phyloP scores from a whole-genome alignment of 2,797 vertebrate species.

The Myoxocephalus aenaeus region DNA sequence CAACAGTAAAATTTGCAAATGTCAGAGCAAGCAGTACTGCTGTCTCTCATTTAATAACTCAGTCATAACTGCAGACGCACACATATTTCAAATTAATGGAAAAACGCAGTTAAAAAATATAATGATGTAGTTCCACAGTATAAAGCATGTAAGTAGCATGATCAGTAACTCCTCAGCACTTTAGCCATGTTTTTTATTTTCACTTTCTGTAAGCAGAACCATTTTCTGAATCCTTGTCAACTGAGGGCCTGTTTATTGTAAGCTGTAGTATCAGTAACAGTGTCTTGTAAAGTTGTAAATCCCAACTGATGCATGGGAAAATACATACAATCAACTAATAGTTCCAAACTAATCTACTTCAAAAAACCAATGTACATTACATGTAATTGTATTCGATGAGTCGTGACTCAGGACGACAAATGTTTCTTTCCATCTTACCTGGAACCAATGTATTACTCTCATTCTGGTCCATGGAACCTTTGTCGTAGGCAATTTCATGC shows the following conservation, averaged over 20 bases:
- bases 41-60: not conserved
- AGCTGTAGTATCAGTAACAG: not conserved
- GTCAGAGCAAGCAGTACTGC: constrained; percentile 11
- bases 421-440: not conserved
- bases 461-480: not conserved
- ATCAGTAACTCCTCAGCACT: not conserved
- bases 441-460: constrained; percentile 22
- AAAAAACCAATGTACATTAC: not conserved
- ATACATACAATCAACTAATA: not conserved
- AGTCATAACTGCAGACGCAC: constrained; percentile 2
- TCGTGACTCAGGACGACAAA: not conserved
- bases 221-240: constrained; percentile 7
- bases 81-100: not conserved
- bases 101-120: not conserved
- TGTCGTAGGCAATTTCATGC: constrained; percentile 9
- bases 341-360: not conserved
- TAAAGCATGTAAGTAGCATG: not conserved
- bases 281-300: not conserved
- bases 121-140: not conserved
- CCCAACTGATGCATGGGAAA: not conserved
- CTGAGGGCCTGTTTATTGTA: not conserved
- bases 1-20: constrained; percentile 39
- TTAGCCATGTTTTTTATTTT: not conserved
- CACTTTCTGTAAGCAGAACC: not conserved
- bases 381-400: constrained; percentile 1